Percentiles rank a stretch among this genome's conserved stretches.
Conservation (phyloP, 2,797 vertebrate species). For the Trematocara caparti region DNA sequence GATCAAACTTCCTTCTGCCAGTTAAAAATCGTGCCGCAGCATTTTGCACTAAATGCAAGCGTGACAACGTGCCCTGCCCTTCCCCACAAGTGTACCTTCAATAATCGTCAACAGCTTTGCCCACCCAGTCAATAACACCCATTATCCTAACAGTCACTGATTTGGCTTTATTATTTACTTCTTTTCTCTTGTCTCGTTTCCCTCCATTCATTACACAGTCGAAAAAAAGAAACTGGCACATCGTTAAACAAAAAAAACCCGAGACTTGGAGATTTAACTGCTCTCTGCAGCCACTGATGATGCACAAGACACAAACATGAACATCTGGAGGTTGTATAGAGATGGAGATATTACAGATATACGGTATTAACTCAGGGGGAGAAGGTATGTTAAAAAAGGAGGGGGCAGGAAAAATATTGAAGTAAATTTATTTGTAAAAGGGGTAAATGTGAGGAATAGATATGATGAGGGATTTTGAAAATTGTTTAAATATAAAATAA, state of each 20-base stretch:
- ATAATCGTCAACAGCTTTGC: not conserved
- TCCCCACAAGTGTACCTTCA: not conserved
- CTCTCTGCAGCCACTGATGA: not conserved
- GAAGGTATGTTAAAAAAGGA: not conserved
- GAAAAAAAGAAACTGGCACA: not conserved
- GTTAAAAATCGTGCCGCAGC: too few species aligned
- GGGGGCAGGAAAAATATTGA: accelerated
- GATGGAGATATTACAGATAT: not conserved
- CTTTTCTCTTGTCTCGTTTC: not conserved
- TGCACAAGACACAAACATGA: not conserved
- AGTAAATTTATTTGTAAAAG: not conserved
- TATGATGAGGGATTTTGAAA: not conserved
- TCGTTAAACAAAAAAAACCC: not conserved
- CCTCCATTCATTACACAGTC: not conserved
- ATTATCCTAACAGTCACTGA: not conserved
- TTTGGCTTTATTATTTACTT: not conserved
- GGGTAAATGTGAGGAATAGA: not conserved
- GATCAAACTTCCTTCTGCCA: too few species aligned
- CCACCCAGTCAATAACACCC: not conserved
- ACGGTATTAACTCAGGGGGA: not conserved
- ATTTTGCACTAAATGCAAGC: too few species aligned
- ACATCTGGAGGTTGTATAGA: not conserved
- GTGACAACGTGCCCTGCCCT: too few species aligned
- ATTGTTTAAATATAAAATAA: not conserved
- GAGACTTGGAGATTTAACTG: not conserved